A percentile compares a stretch with the other conserved stretches of the same genome.
Evolutionary conservation across 2,113 vertebrate genomes (phyloP).

Genomic region (Protobothrops flavoviridis): DNA sequence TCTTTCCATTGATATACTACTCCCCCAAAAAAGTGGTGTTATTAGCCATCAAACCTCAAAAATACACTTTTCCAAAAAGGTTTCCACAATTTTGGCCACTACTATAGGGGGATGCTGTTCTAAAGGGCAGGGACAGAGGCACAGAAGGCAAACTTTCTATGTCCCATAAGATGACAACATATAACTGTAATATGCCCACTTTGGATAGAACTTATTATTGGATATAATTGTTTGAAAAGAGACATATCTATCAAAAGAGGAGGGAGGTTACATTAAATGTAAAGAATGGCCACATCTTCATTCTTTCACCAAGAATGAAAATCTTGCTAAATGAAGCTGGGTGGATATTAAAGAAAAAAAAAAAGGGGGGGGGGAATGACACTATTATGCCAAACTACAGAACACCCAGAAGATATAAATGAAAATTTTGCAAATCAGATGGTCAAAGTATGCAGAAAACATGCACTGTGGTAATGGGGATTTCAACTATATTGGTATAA

Average conservation of each 20-base stretch:
- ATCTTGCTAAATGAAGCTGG: neutral
- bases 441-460: neutral
- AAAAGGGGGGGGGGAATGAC: no score
- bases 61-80: no score
- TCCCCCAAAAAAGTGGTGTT: no score
- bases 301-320: neutral
- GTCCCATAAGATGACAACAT: neutral
- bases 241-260: neutral
- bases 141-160: neutral
- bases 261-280: neutral
- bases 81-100: no score
- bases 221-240: neutral
- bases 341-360: neutral
- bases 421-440: neutral
- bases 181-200: neutral
- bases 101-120: neutral
- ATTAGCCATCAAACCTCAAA: no score
- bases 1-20: no score
- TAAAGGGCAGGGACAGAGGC: neutral
- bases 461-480: neutral
- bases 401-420: neutral
- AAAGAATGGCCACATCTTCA: neutral
- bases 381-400: neutral
- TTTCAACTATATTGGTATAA: neutral
- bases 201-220: neutral